Conservation (phyloP, 2,888 invertebrate genomes). For the Caenorhabditis auriculariae region DNA sequence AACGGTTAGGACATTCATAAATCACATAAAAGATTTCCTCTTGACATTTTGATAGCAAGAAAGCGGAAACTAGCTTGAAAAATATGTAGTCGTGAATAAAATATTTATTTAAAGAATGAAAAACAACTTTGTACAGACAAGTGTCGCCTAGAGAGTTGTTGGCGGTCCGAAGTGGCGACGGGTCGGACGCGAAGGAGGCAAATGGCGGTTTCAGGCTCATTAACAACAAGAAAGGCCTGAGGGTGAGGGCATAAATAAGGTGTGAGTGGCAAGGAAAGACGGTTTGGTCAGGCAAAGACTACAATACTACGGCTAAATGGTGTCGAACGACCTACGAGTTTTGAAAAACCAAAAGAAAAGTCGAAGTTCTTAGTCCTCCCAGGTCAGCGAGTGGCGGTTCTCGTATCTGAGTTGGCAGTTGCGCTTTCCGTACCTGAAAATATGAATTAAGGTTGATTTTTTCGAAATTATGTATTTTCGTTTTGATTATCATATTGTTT, state of each 20-base stretch:
- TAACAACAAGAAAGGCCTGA: slow-evolving; percentile 10
- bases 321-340: too few species aligned
- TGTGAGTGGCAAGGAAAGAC: background rate
- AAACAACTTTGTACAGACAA: slow-evolving; percentile 25
- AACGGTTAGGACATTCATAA: too few species aligned
- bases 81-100: too few species aligned
- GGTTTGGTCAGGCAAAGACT: slow-evolving; percentile 10
- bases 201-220: slow-evolving; percentile 14
- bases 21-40: too few species aligned
- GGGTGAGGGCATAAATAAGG: background rate
- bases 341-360: background rate
- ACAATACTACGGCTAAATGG: slow-evolving; percentile 12
- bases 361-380: slow-evolving; percentile 54
- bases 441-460: slow-evolving; percentile 13
- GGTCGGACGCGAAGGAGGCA: slow-evolving; percentile 4
- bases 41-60: too few species aligned
- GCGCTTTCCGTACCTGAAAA: slow-evolving; percentile 60
- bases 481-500: too few species aligned
- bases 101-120: too few species aligned
- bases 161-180: background rate
- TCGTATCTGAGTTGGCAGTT: slow-evolving; percentile 60
- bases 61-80: too few species aligned
- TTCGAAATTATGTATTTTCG: too few species aligned
- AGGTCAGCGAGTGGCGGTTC: slow-evolving; percentile 59
- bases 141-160: slow-evolving; percentile 9